These are phyloP conservation scores for Trachelus troglodyta DNA, from an alignment of 2,888 invertebrate species.

Conservation along the genomic window DNA sequence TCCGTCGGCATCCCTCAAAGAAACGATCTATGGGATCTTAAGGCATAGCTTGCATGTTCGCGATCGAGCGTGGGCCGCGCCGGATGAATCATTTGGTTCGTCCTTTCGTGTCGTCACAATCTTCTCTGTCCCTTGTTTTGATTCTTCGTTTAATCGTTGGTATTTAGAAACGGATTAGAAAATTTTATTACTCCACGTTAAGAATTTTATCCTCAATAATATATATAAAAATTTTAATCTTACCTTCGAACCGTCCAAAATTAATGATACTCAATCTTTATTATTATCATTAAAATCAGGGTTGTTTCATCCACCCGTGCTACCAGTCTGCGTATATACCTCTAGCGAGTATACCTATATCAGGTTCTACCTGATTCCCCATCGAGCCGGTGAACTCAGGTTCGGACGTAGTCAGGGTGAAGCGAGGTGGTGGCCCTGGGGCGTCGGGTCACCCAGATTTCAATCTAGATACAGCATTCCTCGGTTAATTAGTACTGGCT, in stretches of 20 bases:
- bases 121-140: not conserved
- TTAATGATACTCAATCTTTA: not conserved
- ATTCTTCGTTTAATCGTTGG: not conserved
- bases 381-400: conserved; percentile 41
- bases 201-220: not conserved
- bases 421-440: conserved; percentile 61
- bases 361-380: not conserved
- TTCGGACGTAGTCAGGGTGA: conserved; percentile 43
- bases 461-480: conserved; percentile 66
- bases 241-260: not conserved
- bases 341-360: not conserved
- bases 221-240: not conserved
- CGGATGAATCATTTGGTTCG: not conserved
- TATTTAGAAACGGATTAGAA: not conserved
- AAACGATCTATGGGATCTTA: not conserved
- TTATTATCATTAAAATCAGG: not conserved
- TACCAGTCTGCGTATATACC: not conserved
- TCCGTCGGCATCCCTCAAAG: not conserved
- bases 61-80: not conserved
- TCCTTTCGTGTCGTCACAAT: conserved; percentile 1
- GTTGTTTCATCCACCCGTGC: not conserved
- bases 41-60: not conserved
- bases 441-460: conserved; percentile 66
- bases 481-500: conserved; percentile 64
- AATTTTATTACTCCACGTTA: not conserved